These are phyloP conservation scores for Calosoma granatense DNA, from an alignment of 1,140 invertebrate species.

Conservation along the genomic window DNA sequence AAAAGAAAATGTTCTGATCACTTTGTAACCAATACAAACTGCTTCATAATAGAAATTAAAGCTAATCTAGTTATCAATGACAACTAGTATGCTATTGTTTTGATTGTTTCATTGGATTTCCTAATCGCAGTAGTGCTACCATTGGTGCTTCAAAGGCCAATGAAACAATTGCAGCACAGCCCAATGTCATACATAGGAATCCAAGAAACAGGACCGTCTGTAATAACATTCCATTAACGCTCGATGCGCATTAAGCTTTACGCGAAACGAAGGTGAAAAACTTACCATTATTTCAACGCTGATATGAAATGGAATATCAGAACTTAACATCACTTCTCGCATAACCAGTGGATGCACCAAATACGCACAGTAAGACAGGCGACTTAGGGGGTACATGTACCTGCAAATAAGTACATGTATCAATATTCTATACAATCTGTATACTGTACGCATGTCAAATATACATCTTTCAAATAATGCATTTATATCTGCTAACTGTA, in stretches of 20 bases:
- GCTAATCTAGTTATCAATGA: no score
- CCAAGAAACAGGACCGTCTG: background rate
- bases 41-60: background rate
- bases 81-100: conserved; percentile 1
- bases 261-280: background rate
- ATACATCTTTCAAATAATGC: background rate
- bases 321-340: background rate
- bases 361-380: background rate
- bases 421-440: background rate
- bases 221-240: background rate
- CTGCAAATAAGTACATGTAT: background rate
- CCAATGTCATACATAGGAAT: background rate
- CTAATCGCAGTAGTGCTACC: background rate
- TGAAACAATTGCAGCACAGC: background rate
- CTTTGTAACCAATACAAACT: background rate
- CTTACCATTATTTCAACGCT: conserved; percentile 4
- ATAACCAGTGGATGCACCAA: conserved; percentile 1
- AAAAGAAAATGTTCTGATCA: no score
- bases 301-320: background rate
- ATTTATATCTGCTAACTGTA: no score
- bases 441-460: background rate
- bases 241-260: background rate
- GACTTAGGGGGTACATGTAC: conserved; percentile 9
- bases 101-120: background rate
- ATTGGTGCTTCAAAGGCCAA: conserved; percentile 3